Conservation (phyloP, 2,113 vertebrate genomes). For the Gopherus evgoodei region DNA sequence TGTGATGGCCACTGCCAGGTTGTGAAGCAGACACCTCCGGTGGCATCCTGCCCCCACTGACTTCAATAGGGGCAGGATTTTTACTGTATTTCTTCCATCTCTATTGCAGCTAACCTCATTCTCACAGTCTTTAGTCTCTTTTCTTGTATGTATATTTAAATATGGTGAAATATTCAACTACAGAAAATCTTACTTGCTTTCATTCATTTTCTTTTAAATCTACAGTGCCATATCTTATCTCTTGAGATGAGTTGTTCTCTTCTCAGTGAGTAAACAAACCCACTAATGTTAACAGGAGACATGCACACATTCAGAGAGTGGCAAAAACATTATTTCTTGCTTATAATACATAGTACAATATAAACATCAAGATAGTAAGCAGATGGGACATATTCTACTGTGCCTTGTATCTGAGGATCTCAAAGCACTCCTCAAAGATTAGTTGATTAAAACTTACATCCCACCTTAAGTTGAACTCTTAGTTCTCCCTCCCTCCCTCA, state of each 20-base stretch:
- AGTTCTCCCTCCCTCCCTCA: neutral
- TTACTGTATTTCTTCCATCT: neutral
- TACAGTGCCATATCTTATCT: constrained; percentile 3
- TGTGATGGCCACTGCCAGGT: neutral
- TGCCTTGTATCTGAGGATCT: neutral
- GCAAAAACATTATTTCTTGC: neutral
- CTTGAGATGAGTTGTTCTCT: neutral
- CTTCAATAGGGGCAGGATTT: neutral
- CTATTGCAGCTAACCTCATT: neutral
- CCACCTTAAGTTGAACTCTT: neutral
- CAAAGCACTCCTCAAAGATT: neutral
- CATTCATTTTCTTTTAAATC: constrained; percentile 38
- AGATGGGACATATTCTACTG: neutral
- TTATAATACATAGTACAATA: neutral
- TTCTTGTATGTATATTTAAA: neutral
- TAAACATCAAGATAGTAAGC: neutral
- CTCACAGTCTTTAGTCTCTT: neutral
- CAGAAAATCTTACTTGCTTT: neutral
- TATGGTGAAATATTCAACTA: neutral
- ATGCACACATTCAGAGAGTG: neutral
- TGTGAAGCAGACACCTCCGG: neutral
- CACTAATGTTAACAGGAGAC: neutral
- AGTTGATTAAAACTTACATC: neutral
- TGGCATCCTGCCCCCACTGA: neutral
- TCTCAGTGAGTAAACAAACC: neutral